phyloP scores from a whole-genome alignment of 2,113 vertebrate species.

The Opisthocomus hoazin region DNA sequence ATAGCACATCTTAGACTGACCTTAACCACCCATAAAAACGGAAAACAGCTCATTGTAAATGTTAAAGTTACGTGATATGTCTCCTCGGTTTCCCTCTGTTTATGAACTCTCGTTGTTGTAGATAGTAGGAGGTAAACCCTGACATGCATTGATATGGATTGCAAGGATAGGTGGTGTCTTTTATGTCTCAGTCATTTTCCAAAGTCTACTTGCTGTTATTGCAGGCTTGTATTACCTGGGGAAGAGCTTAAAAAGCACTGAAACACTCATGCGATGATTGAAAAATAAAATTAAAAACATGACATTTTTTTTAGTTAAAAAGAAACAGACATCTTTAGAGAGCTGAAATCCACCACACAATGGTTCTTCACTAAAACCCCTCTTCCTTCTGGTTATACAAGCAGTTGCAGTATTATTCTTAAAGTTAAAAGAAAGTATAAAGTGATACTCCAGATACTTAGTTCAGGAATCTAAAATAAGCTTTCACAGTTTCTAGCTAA shows the following conservation, averaged over 20 bases:
- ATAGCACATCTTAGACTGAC: not conserved
- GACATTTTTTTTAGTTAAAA: not conserved
- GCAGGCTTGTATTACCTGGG: not conserved
- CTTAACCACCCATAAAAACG: not conserved
- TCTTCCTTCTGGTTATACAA: not conserved
- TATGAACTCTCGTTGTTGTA: not conserved
- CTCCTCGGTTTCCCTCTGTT: not conserved
- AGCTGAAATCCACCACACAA: not conserved
- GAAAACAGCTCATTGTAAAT: not conserved
- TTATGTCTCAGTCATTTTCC: not conserved
- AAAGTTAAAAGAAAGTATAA: not conserved
- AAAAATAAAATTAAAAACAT: not conserved
- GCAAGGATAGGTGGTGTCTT: not conserved
- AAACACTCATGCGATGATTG: not conserved
- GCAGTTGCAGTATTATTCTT: not conserved
- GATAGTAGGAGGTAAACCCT: not conserved
- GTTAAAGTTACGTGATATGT: not conserved
- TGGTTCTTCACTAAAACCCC: not conserved
- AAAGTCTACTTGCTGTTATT: not conserved
- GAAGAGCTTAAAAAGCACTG: not conserved
- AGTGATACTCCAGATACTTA: not conserved
- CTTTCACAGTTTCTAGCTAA: not conserved
- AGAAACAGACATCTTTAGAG: not conserved
- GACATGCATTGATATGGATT: not conserved
- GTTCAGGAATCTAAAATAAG: not conserved